Evolutionary conservation across 2,113 vertebrate genomes (phyloP).

Genomic region (Zeus faber): DNA sequence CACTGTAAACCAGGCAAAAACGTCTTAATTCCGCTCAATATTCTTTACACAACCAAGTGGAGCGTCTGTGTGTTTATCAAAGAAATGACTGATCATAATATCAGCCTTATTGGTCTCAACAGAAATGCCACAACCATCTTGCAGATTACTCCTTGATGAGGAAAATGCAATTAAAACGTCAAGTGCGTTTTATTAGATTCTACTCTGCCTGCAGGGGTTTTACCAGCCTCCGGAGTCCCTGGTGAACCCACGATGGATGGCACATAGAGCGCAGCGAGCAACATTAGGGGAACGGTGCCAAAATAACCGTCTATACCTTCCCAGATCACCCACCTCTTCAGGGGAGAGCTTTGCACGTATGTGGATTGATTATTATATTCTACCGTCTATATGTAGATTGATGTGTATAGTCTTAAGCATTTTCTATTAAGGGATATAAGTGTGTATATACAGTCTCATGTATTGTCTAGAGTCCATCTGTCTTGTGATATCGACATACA

Average conservation of each 20-base stretch:
- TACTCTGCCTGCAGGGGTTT: constrained; percentile 63
- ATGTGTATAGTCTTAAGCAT: neutral
- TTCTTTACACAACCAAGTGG: constrained; percentile 39
- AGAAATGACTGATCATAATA: constrained; percentile 73
- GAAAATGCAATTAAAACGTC: constrained; percentile 80
- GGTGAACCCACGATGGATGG: constrained; percentile 57
- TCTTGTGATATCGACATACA: too few relatives aligned
- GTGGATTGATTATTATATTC: neutral
- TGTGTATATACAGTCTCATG: too few relatives aligned
- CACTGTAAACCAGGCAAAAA: neutral
- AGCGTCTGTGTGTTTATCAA: constrained; percentile 66
- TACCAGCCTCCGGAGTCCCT: constrained; percentile 54
- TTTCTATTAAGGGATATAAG: too few relatives aligned
- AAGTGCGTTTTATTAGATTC: constrained; percentile 76
- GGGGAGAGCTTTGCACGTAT: constrained; percentile 16
- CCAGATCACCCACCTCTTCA: constrained; percentile 40
- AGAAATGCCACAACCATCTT: constrained; percentile 70
- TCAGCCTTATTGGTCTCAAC: constrained; percentile 73
- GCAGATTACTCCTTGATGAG: constrained; percentile 77
- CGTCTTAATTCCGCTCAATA: constrained; percentile 24
- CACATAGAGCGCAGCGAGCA: constrained; percentile 48
- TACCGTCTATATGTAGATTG: neutral
- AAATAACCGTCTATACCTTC: constrained; percentile 47
- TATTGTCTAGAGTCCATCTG: too few relatives aligned
- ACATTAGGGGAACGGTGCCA: constrained; percentile 43